A percentile compares a stretch with the other conserved stretches of the same genome.
These are phyloP conservation scores for Ethmia dodecea DNA, from an alignment of 2,888 invertebrate genomes.

Conservation along the genomic window DNA sequence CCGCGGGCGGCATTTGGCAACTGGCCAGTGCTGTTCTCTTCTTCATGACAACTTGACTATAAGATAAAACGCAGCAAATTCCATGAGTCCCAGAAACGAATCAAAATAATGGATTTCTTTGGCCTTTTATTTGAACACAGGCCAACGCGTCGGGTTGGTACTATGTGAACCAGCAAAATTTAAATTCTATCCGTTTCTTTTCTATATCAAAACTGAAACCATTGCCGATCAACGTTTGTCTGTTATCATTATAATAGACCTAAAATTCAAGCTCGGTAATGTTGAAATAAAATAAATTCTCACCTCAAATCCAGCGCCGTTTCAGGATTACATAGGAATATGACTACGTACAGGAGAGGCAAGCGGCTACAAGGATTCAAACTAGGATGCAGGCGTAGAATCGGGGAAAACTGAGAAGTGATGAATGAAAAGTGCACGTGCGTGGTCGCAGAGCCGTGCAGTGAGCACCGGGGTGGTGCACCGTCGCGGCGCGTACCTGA, in stretches of 20 bases:
- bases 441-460: conserved; percentile 32
- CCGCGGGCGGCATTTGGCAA: conserved; percentile 63
- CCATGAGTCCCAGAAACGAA: conserved; percentile 6
- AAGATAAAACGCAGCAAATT: conserved; percentile 49
- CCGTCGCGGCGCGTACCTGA: conserved; percentile 43
- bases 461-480: conserved; percentile 24
- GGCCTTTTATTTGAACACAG: neutral
- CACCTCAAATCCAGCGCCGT: too few relatives aligned
- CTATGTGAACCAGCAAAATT: too few relatives aligned
- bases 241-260: neutral
- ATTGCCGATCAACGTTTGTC: neutral
- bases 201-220: neutral
- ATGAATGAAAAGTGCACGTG: conserved; percentile 59
- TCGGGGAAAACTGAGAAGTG: conserved; percentile 25
- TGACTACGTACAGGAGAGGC: conserved; percentile 3
- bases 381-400: conserved; percentile 19
- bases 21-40: conserved; percentile 68
- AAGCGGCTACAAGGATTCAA: conserved; percentile 10
- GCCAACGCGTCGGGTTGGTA: too few relatives aligned
- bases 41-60: conserved; percentile 58
- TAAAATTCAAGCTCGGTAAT: neutral
- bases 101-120: conserved; percentile 2
- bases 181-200: too few relatives aligned
- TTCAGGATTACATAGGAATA: conserved; percentile 2
- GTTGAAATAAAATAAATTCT: neutral